Evolutionary conservation across 2,888 invertebrate genomes (phyloP), one percentile per base, ranked within the genome.

Genomic region (Ophion obscuratus): DNA sequence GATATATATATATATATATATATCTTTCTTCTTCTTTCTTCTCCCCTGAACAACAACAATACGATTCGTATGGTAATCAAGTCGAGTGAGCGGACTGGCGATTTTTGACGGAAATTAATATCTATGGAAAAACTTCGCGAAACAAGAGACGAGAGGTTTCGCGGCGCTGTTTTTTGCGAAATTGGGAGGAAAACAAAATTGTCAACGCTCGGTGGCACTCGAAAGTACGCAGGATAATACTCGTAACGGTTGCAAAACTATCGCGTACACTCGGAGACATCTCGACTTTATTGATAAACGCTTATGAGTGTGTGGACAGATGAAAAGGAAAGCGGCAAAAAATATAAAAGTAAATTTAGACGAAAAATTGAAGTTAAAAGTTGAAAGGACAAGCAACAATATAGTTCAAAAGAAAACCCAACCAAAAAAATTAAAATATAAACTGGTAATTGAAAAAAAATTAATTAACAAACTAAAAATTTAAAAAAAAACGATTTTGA

Each of bases 1-100:
- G 57, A 67, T 53, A 14, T 11, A 31, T 66, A n/a, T 62, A n/a
- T n/a, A n/a, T n/a, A n/a, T n/a, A n/a, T n/a, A n/a, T 61, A 75
- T 68, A 27, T 47, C 57, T 6, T 31, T 14, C 44, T 44, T 44
- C 59, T 68, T 17, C 17, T 17, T 53, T 53, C 11, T 53, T 11
- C 2, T 53, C 17, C 5, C 53, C 5, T 53, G 53, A 53, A 17
- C 14, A 67, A 47, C 40, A 40, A 44, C 44, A 81, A 71, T 53
- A 53, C 24, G 1, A 59, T 57, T 27, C 53, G 5, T n/a, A 36
- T 17, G 17, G 47, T 31, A 75, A 64, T 24, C 11, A 64, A 24
- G 27, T 0, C 17, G 7, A 53, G 53, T 14, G 5, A 40, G 40
- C 40, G 40, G 11, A 14, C 14, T 14, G 0, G 14, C 17, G 47